A percentile compares a stretch with the other conserved stretches of the same genome.
phyloP scores from a whole-genome alignment of 2,888 invertebrate species.

The Oligia latruncula region DNA sequence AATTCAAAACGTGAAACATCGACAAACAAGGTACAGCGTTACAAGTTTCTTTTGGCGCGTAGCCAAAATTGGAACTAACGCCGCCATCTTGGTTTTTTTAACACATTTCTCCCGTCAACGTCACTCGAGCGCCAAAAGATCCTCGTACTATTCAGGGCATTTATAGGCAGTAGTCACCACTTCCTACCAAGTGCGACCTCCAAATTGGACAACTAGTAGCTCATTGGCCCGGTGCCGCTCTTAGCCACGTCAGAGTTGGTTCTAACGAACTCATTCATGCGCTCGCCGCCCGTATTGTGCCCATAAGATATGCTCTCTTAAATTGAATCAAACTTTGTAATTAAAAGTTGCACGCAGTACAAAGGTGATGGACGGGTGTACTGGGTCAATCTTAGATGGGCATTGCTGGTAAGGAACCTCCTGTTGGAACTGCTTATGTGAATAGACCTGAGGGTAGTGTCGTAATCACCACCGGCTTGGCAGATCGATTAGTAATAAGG shows the following conservation, averaged over 20 bases:
- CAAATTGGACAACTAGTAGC: constrained; percentile 19
- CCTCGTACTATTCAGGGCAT: too few species aligned
- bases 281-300: constrained; percentile 68
- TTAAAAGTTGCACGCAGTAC: constrained; percentile 75
- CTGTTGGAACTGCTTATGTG: background rate
- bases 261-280: constrained; percentile 77
- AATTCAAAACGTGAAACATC: background rate
- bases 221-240: constrained; percentile 37
- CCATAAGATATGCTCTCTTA: constrained; percentile 76
- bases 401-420: background rate
- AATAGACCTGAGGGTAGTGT: background rate
- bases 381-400: background rate
- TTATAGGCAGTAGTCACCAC: too few species aligned
- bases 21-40: background rate
- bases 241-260: constrained; percentile 61
- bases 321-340: constrained; percentile 80
- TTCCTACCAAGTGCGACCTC: constrained; percentile 25
- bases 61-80: background rate
- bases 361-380: constrained; percentile 24
- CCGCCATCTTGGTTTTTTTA: background rate
- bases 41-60: background rate
- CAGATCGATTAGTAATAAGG: background rate
- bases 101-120: background rate
- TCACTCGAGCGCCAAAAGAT: background rate
- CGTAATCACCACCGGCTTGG: background rate